These are phyloP conservation scores for Platynereis dumerilii DNA, from an alignment of 2,888 invertebrate genomes.

Conservation along the genomic window DNA sequence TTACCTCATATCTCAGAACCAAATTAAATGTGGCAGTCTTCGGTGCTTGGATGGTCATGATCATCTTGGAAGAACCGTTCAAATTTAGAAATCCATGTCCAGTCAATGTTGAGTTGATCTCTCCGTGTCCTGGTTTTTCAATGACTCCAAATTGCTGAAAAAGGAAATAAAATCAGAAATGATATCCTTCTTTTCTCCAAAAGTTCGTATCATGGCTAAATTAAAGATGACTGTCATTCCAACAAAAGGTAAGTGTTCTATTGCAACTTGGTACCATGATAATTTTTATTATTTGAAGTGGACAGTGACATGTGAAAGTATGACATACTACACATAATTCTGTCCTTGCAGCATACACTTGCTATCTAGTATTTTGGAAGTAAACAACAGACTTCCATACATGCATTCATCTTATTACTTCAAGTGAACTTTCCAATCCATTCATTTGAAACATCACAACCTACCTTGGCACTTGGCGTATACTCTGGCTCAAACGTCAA, in stretches of 20 bases:
- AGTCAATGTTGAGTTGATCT: constrained; percentile 33
- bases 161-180: background rate
- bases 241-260: background rate
- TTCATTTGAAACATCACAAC: no score
- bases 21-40: constrained; percentile 33
- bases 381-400: no score
- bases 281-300: no score
- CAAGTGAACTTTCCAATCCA: no score
- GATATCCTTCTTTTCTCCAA: background rate
- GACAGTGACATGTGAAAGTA: no score
- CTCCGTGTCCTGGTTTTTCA: constrained; percentile 40
- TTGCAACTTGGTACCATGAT: no score
- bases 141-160: constrained; percentile 22
- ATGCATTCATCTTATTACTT: no score
- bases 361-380: no score
- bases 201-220: no score
- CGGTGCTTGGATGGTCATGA: constrained; percentile 28
- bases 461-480: constrained; percentile 26
- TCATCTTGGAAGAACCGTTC: constrained; percentile 22
- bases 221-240: no score
- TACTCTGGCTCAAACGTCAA: constrained; percentile 43
- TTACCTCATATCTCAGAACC: constrained; percentile 45
- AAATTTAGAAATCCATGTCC: constrained; percentile 43
- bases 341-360: no score
- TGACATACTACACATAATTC: no score